Evolutionary conservation across 53 echinoderm and acorn worm genomes (phyloP).

Genomic region (Holothuria leucospilota): DNA sequence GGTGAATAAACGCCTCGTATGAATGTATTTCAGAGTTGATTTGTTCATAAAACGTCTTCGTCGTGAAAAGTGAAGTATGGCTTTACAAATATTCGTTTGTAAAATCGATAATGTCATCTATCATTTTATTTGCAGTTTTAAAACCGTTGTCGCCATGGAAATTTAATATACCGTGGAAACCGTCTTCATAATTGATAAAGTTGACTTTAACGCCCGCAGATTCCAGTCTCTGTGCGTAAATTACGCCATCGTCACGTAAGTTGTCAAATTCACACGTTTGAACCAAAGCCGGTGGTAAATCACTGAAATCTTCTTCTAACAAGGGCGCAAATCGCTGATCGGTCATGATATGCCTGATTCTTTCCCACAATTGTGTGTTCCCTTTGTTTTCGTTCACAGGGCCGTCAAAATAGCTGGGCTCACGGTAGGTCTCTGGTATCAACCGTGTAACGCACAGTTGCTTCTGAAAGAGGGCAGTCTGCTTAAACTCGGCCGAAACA

Average conservation of each 20-base stretch:
- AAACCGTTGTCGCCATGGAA: not conserved
- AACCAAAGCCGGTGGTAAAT: constrained; percentile 75
- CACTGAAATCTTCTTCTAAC: constrained; percentile 48
- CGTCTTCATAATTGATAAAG: constrained; percentile 55
- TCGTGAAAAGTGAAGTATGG: no score
- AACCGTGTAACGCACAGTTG: constrained; percentile 19
- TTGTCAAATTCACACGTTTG: constrained; percentile 80
- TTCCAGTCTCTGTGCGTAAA: constrained; percentile 81
- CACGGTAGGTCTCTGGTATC: not conserved
- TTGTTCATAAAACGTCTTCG: no score
- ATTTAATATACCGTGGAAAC: constrained; percentile 52
- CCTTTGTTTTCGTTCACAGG: constrained; percentile 34
- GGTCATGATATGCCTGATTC: constrained; percentile 30
- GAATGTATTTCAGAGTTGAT: no score
- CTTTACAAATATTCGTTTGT: constrained; percentile 16
- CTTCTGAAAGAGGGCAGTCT: constrained; percentile 38
- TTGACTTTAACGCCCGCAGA: constrained; percentile 77
- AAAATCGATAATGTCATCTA: constrained; percentile 13
- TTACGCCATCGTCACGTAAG: constrained; percentile 83
- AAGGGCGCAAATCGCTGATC: constrained; percentile 54
- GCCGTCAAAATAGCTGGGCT: not conserved
- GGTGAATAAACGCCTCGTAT: no score
- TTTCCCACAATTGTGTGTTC: constrained; percentile 40
- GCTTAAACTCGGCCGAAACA: constrained; percentile 53
- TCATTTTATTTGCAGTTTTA: constrained; percentile 27